Evolutionary conservation across 2,113 vertebrate genomes (phyloP).

Genomic region (Ptilorrhoa leucosticta): DNA sequence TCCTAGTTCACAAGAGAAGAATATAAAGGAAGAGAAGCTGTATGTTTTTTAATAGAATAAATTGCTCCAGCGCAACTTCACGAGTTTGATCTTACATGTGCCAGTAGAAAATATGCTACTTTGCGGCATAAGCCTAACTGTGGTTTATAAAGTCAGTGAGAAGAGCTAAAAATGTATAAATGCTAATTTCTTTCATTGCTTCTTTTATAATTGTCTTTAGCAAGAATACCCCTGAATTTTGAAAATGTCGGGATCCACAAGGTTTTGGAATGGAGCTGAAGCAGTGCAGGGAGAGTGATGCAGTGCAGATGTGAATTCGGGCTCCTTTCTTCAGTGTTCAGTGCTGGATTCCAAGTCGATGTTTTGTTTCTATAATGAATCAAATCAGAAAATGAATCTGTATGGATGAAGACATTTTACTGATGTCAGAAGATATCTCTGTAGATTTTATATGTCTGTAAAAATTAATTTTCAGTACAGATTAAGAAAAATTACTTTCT

Average conservation of each 20-base stretch:
- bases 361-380: conserved; percentile 34
- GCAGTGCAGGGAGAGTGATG: background rate
- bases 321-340: background rate
- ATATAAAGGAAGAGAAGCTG: background rate
- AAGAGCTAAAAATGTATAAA: conserved; percentile 50
- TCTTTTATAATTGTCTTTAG: conserved; percentile 39
- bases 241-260: background rate
- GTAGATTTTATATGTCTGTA: background rate
- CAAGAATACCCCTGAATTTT: conserved; percentile 7
- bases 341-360: background rate
- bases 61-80: conserved; percentile 8
- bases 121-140: background rate
- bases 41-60: conserved; percentile 13
- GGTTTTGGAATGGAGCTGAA: background rate
- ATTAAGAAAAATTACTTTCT: background rate
- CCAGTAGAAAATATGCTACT: conserved; percentile 2
- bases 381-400: conserved; percentile 31
- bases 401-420: conserved; percentile 29
- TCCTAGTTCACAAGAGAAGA: background rate
- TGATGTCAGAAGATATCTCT: background rate
- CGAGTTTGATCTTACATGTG: background rate
- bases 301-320: conserved; percentile 34
- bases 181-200: conserved; percentile 36
- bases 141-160: conserved; percentile 32
- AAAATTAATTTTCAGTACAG: conserved; percentile 24